Conservation (phyloP, 2,888 invertebrate genomes). For the Sinelater perroti region DNA sequence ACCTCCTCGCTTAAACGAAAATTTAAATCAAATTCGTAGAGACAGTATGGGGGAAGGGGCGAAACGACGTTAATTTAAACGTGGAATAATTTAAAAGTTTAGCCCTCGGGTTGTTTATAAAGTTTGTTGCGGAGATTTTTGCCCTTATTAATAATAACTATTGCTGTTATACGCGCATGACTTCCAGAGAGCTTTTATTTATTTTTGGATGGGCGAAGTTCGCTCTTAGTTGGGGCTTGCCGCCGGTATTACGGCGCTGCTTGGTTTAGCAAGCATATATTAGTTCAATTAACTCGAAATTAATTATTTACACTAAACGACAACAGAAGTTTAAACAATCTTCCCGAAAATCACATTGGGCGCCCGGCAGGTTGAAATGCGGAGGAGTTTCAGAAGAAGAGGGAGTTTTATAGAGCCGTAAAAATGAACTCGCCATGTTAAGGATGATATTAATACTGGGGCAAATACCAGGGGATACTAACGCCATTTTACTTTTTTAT, state of each 20-base stretch:
- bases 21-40: not conserved
- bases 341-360: slow-evolving; percentile 1
- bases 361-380: slow-evolving; percentile 1
- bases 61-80: not conserved
- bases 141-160: not conserved
- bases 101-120: not conserved
- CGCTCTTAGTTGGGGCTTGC: too few species aligned
- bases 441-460: not conserved
- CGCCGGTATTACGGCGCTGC: slow-evolving; percentile 1
- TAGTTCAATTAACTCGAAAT: slow-evolving; percentile 18
- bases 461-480: slow-evolving; percentile 2
- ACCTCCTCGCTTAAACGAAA: not conserved
- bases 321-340: slow-evolving; percentile 14
- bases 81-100: slow-evolving; percentile 1
- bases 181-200: not conserved
- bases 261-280: too few species aligned
- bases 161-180: not conserved
- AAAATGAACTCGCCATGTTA: slow-evolving; percentile 9
- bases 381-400: not conserved
- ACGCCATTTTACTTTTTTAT: slow-evolving; percentile 9
- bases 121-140: too few species aligned
- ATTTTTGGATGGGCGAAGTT: slow-evolving; percentile 5
- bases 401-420: slow-evolving; percentile 1
- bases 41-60: not conserved
- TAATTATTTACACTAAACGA: too few species aligned